Evolutionary conservation across 2,888 invertebrate genomes (phyloP).

Genomic region (Quadriops clusia): DNA sequence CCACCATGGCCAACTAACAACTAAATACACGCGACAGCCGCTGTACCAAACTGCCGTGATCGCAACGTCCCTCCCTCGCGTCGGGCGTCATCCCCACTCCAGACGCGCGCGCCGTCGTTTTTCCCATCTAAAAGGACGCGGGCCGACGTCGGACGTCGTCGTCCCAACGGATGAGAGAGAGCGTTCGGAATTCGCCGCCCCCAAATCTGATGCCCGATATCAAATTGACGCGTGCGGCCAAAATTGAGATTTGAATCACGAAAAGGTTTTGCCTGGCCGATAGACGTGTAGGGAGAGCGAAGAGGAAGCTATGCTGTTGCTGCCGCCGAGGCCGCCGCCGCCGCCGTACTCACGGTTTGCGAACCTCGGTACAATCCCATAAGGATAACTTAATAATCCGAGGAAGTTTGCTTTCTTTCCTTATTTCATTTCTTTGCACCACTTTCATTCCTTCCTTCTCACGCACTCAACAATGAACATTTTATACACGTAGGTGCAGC

Average conservation of each 20-base stretch:
- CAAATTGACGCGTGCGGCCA: slow-evolving; percentile 29
- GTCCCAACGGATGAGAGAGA: no score
- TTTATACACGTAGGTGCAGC: no score
- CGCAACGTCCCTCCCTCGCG: slow-evolving; percentile 20
- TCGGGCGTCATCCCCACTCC: slow-evolving; percentile 22
- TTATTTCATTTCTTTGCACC: slow-evolving; percentile 1
- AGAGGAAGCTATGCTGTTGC: slow-evolving; percentile 19
- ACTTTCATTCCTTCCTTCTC: no score
- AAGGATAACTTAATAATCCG: slow-evolving; percentile 20
- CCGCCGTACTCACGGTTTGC: slow-evolving; percentile 12
- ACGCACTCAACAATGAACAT: no score
- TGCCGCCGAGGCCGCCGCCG: no score
- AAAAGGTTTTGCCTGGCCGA: slow-evolving; percentile 16
- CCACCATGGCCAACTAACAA: slow-evolving; percentile 67
- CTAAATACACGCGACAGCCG: slow-evolving; percentile 11
- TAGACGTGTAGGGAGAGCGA: slow-evolving; percentile 15
- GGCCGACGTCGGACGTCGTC: slow-evolving; percentile 21
- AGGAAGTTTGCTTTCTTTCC: slow-evolving; percentile 6
- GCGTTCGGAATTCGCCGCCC: slow-evolving; percentile 31
- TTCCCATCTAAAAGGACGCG: slow-evolving; percentile 22
- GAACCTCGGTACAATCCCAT: slow-evolving; percentile 20
- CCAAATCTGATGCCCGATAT: slow-evolving; percentile 28
- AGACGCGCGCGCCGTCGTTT: slow-evolving; percentile 22
- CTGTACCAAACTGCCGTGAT: slow-evolving; percentile 15
- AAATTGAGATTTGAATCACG: slow-evolving; percentile 23